A percentile compares a stretch with the other conserved stretches of the same genome.
phyloP scores from a whole-genome alignment of 1,140 invertebrate species.

The Meloidogyne hapla region DNA sequence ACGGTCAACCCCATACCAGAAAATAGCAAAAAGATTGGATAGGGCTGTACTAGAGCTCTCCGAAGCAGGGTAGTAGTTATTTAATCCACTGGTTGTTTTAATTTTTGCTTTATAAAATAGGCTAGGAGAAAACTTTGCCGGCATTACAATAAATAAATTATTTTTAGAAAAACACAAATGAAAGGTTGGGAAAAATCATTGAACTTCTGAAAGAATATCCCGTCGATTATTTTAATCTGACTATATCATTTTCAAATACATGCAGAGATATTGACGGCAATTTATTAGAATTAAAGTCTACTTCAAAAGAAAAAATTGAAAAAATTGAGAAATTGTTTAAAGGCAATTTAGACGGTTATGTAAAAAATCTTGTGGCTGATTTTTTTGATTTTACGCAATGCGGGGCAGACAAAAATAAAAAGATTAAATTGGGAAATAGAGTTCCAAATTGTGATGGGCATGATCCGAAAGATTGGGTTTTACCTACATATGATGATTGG shows the following conservation, averaged over 20 bases:
- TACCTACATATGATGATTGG: neutral
- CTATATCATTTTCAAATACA: neutral
- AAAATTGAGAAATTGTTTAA: neutral
- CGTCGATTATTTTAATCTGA: neutral
- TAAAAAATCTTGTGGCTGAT: neutral
- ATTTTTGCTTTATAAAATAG: too few species aligned
- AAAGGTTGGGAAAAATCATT: neutral
- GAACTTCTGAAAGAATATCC: neutral
- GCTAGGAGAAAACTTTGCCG: too few species aligned
- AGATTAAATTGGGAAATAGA: neutral
- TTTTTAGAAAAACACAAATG: neutral
- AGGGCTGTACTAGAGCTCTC: too few species aligned
- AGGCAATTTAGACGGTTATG: neutral
- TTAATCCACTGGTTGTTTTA: too few species aligned
- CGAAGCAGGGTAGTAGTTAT: too few species aligned
- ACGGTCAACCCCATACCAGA: too few species aligned
- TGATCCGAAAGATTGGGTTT: neutral
- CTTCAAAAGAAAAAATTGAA: neutral
- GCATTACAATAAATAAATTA: too few species aligned
- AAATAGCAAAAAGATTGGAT: too few species aligned
- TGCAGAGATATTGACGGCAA: too few species aligned
- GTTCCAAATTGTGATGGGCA: neutral
- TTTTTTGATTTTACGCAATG: neutral
- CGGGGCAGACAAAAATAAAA: neutral
- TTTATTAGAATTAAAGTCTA: neutral